phyloP scores from a whole-genome alignment of 2,797 vertebrate species.

The Pipistrellus kuhlii region DNA sequence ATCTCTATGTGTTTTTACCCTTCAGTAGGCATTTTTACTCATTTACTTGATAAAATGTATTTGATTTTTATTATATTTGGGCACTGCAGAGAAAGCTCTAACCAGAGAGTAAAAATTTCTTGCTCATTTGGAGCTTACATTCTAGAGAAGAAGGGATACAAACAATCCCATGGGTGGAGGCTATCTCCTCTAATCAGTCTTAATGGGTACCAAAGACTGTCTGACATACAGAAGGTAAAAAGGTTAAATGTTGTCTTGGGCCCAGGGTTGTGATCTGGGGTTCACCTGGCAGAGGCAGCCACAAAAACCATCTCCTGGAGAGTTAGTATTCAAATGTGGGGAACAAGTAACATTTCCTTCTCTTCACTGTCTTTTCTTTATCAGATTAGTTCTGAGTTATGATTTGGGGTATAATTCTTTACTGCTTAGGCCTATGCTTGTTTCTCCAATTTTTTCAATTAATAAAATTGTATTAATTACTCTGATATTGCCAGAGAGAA shows the following conservation, averaged over 20 bases:
- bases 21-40: neutral
- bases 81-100: neutral
- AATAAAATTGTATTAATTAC: conserved; percentile 14
- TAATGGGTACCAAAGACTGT: neutral
- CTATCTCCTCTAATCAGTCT: neutral
- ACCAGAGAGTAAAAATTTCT: neutral
- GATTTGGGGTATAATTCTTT: neutral
- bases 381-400: neutral
- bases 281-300: neutral
- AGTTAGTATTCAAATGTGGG: neutral
- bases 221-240: neutral
- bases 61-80: neutral
- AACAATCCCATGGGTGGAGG: neutral
- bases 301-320: neutral
- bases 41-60: neutral
- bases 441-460: conserved; percentile 6
- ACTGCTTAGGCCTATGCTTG: neutral
- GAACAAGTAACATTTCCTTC: neutral
- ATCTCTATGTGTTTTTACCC: neutral
- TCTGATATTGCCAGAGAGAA: conserved; percentile 13
- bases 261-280: neutral
- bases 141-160: neutral
- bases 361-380: neutral
- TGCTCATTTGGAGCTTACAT: neutral
- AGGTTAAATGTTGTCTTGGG: neutral